Evolutionary conservation across 1,140 invertebrate species (phyloP).

Genomic region (Anthonomus grandis): DNA sequence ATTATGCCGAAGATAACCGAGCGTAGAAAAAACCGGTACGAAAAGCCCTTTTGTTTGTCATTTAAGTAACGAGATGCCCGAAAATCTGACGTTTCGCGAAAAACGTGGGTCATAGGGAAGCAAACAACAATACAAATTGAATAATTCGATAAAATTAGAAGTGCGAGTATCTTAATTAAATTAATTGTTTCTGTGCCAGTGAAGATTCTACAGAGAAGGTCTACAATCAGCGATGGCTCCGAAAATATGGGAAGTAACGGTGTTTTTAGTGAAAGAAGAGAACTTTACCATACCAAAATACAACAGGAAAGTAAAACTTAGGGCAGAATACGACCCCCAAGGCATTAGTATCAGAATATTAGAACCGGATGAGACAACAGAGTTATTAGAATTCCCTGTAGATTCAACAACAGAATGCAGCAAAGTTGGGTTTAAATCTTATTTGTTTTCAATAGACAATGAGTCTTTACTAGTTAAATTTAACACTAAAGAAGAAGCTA

Average conservation of each 20-base stretch:
- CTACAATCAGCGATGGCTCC: slow-evolving; percentile 27
- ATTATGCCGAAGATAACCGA: no score
- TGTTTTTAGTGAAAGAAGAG: slow-evolving; percentile 62
- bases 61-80: slow-evolving; percentile 23
- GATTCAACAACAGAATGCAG: slow-evolving; percentile 66
- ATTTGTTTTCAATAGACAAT: slow-evolving; percentile 67
- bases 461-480: slow-evolving; percentile 56
- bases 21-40: no score
- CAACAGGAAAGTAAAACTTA: slow-evolving; percentile 64
- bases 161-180: slow-evolving; percentile 1
- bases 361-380: slow-evolving; percentile 50
- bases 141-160: slow-evolving; percentile 9
- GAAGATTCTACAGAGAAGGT: slow-evolving; percentile 2
- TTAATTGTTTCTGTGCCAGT: slow-evolving; percentile 5
- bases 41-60: slow-evolving; percentile 20
- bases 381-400: slow-evolving; percentile 64
- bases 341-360: slow-evolving; percentile 68
- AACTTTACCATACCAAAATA: slow-evolving; percentile 64
- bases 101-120: slow-evolving; percentile 25
- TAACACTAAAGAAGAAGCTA: slow-evolving; percentile 59
- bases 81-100: slow-evolving; percentile 20
- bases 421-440: slow-evolving; percentile 61
- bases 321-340: slow-evolving; percentile 73
- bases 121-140: slow-evolving; percentile 16
- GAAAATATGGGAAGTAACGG: slow-evolving; percentile 63